phyloP scores from a whole-genome alignment of 2,797 vertebrate species.

The Melanotaenia trifasciata region DNA sequence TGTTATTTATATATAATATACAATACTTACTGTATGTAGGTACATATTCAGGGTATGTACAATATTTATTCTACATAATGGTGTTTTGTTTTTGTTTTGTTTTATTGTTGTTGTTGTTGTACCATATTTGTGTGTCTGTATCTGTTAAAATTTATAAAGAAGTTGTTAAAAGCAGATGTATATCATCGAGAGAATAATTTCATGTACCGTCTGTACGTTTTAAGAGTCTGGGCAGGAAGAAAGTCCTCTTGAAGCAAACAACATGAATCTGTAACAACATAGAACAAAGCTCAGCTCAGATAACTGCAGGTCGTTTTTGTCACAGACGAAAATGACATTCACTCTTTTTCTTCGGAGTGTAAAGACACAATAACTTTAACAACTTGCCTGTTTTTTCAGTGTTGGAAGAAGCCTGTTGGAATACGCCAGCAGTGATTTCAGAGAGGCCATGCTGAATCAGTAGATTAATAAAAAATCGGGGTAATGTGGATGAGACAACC shows the following conservation, averaged over 20 bases:
- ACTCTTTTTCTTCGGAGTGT: background rate
- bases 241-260: slow-evolving; percentile 65
- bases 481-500: rapidly evolving
- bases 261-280: slow-evolving; percentile 45
- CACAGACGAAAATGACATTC: slow-evolving; percentile 19
- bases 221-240: slow-evolving; percentile 58
- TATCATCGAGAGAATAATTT: background rate
- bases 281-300: background rate
- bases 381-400: slow-evolving; percentile 66
- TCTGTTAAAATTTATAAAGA: background rate
- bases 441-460: slow-evolving; percentile 62
- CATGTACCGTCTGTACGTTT: slow-evolving; percentile 67
- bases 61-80: background rate
- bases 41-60: too few species aligned
- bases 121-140: background rate
- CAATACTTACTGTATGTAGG: too few species aligned
- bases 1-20: too few species aligned
- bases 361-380: background rate
- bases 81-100: background rate
- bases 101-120: background rate
- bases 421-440: slow-evolving; percentile 60
- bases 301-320: background rate
- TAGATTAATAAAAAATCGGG: background rate
- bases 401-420: slow-evolving; percentile 55
- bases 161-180: background rate